Evolutionary conservation across 2,888 invertebrate species (phyloP), one percentile per base, ranked within the genome.

Genomic region (Synergus itoensis): DNA sequence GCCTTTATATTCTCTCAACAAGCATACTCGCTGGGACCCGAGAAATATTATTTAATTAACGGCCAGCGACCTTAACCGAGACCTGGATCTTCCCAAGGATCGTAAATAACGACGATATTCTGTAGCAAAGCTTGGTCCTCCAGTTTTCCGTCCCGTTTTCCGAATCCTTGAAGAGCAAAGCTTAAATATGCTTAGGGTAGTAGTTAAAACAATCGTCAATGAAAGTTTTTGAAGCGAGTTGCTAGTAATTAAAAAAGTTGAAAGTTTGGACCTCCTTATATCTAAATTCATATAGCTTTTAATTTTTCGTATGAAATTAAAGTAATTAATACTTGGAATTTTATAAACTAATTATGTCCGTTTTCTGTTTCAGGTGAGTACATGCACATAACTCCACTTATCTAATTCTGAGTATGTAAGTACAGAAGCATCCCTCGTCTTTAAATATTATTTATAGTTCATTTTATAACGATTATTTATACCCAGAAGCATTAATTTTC

Each of bases 41-140:
- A 89, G 88, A 91, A 91, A 91, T 91, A 91, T 91, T 91, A 91
- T 91, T 91, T 91, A 91, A 91, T 91, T 91, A 91, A 91, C 90
- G 88, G 87, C 80, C 83, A 43, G 65, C 77, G 63, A 76, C 81
- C 78, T 77, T 65, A 69, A 77, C 83, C 83, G 83, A 81, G 85
- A 82, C 83, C 87, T 83, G 86, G 85, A 85, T 86, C 86, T 86
- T 86, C 84, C 80, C 77, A 53, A 82, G 78, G 79, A 79, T 84
- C 88, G 86, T 88, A 89, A 89, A 89, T 89, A 87, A 89, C 87
- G 84, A 77, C 62, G 36, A 73, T 82, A 77, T 77, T 81, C 76
- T 41, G 76, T 62, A 48, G 73, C 64, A 14, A 45, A 21, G 16
- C 69, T 40, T 7, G n/a, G 41, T 69, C 53, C 18, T 79, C 73